These are phyloP conservation scores for Flexamia atlantica DNA, from an alignment of 2,888 invertebrate species.

Conservation along the genomic window DNA sequence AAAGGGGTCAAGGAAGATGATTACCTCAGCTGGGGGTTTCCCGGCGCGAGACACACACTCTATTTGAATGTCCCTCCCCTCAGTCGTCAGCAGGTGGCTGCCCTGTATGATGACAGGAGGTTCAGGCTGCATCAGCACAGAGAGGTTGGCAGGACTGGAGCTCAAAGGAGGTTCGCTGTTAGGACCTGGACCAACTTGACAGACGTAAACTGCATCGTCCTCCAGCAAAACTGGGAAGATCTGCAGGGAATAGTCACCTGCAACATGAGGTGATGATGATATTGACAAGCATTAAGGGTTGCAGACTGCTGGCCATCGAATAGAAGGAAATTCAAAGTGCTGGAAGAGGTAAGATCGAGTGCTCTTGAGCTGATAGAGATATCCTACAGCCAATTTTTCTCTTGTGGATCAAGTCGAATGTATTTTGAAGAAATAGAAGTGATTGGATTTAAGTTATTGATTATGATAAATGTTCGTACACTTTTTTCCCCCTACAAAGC, in stretches of 20 bases:
- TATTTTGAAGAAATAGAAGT: no score
- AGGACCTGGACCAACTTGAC: slow-evolving; percentile 93
- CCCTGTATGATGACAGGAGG: slow-evolving; percentile 94
- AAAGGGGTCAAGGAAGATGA: no score
- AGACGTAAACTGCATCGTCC: slow-evolving; percentile 96
- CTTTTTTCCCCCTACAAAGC: no score
- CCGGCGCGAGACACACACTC: slow-evolving; percentile 95
- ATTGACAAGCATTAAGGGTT: no score
- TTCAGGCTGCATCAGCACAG: slow-evolving; percentile 93
- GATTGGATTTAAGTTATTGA: no score
- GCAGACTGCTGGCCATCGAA: no score
- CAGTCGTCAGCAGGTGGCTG: slow-evolving; percentile 90
- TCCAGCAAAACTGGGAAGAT: slow-evolving; percentile 93
- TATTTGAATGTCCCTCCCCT: slow-evolving; percentile 93
- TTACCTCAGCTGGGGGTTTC: slow-evolving; percentile 95
- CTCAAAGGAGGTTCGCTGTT: slow-evolving; percentile 88
- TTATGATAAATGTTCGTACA: no score
- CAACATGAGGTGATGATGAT: not conserved
- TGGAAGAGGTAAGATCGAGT: no score
- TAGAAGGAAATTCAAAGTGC: no score
- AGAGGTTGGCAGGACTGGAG: slow-evolving; percentile 90
- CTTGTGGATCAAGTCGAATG: no score
- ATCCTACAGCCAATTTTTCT: no score
- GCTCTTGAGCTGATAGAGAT: no score
- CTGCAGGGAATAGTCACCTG: slow-evolving; percentile 95